Conservation (phyloP, 2,797 vertebrate genomes). For the Xenentodon cancila region DNA sequence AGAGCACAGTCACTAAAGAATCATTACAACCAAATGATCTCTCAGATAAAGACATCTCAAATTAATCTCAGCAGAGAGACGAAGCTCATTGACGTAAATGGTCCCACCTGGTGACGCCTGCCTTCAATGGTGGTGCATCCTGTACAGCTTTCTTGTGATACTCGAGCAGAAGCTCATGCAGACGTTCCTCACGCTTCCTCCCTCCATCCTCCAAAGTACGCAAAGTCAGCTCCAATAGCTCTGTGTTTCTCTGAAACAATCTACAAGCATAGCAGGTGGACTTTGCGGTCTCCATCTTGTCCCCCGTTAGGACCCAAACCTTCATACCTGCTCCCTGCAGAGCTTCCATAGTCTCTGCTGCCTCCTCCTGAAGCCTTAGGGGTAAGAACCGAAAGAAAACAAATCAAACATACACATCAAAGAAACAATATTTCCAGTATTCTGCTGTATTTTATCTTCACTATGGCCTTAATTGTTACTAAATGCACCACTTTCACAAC, state of each 20-base stretch:
- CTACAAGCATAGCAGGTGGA: conserved; percentile 96
- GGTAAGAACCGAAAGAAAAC: background rate
- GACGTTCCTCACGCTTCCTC: conserved; percentile 84
- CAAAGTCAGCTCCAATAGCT: conserved; percentile 92
- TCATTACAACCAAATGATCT: background rate
- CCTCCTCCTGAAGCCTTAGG: conserved; percentile 92
- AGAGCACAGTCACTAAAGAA: background rate
- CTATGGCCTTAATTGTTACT: no score
- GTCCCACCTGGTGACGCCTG: conserved; percentile 85
- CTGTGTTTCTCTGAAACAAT: conserved; percentile 92
- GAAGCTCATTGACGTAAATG: background rate
- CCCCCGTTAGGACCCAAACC: conserved; percentile 97
- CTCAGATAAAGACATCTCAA: background rate
- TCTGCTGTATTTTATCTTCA: no score
- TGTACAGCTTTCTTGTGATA: conserved; percentile 91
- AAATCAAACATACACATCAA: background rate
- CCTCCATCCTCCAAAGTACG: conserved; percentile 84
- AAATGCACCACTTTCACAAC: no score
- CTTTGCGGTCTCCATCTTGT: conserved; percentile 98
- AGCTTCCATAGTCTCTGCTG: conserved; percentile 94
- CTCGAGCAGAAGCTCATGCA: conserved; percentile 91
- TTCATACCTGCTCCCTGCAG: conserved; percentile 94
- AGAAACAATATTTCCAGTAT: no score
- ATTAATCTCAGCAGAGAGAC: background rate
- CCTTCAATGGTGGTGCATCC: conserved; percentile 83